Base-by-base conservation (phyloP, 2,113 vertebrate species). In the Smithornis capensis region DNA sequence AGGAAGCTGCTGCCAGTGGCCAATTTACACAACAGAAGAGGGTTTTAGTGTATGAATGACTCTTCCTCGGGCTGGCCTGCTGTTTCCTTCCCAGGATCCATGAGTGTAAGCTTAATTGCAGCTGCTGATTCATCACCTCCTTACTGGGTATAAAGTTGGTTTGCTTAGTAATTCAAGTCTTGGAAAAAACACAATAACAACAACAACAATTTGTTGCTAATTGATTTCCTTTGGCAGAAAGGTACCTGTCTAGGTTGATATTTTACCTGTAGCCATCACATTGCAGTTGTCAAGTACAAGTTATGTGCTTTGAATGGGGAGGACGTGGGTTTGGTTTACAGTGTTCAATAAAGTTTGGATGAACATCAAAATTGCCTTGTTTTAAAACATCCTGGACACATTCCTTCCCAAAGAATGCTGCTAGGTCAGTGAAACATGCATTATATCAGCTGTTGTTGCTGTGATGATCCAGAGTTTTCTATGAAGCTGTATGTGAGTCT, bases 81-180 rank as follows among this genome's bases (percentile, higher is more conserved):
- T 95, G 79, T 85, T 96, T 86, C 87, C 82, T 96, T 96, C 89
- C 92, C 93, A 71, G 91, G 77, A 52, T 94, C 69, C 89, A 38
- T 90, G 83, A 78, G 81, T 86, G n/a, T 70, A 62, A 93, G 90
- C 90, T 95, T 95, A 97, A 95, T 96, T 96, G 85, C 89, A 91
- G 91, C 77, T 96, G 80, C 93, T 96, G 93, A 95, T 95, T 96
- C 95, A 96, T 95, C 85, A 81, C 84, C 87, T 97, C 8, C 9
- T 92, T 96, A 84, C 83, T 90, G 81, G 90, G 45, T 84, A 87
- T 95, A 92, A 87, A 93, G 92, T 90, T 83, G 78, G 82, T 92
- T 92, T 89, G 93, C 84, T 92, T 96, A 91, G 91, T 95, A 96
- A 94, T 93, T 95, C 80, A 78, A 16, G 83, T 86, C 71, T 56